Conservation (phyloP, 2,888 invertebrate species). For the Eilema depressum region DNA sequence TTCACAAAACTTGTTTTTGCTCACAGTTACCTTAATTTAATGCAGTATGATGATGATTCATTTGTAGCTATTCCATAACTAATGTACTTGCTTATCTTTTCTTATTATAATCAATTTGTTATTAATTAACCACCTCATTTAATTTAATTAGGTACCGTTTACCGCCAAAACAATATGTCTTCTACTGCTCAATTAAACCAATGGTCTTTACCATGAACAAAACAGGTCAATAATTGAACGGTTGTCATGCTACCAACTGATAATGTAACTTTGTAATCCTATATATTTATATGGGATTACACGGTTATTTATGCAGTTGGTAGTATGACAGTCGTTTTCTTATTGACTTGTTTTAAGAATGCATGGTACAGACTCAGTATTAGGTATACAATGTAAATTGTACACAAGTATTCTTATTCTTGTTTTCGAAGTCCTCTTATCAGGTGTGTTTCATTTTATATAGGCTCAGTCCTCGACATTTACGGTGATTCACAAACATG, state of each 20-base stretch:
- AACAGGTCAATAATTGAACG: too few species aligned
- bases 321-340: too few species aligned
- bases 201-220: too few species aligned
- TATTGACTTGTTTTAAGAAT: too few species aligned
- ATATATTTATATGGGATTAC: too few species aligned
- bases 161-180: background rate
- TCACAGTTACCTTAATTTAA: slow-evolving; percentile 42
- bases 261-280: too few species aligned
- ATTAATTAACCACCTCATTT: background rate
- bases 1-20: slow-evolving; percentile 41
- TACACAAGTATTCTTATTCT: too few species aligned
- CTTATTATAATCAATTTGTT: background rate
- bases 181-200: too few species aligned
- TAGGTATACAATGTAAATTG: too few species aligned
- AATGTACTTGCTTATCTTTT: slow-evolving; percentile 6
- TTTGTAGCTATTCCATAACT: slow-evolving; percentile 22
- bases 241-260: too few species aligned
- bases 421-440: background rate
- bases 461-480: background rate
- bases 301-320: too few species aligned
- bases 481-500: background rate
- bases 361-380: too few species aligned
- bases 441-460: background rate
- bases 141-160: background rate
- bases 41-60: slow-evolving; percentile 19